Percentiles rank a stretch among this genome's conserved stretches.
phyloP scores from a whole-genome alignment of 2,113 vertebrate genomes.

The Channa argus region DNA sequence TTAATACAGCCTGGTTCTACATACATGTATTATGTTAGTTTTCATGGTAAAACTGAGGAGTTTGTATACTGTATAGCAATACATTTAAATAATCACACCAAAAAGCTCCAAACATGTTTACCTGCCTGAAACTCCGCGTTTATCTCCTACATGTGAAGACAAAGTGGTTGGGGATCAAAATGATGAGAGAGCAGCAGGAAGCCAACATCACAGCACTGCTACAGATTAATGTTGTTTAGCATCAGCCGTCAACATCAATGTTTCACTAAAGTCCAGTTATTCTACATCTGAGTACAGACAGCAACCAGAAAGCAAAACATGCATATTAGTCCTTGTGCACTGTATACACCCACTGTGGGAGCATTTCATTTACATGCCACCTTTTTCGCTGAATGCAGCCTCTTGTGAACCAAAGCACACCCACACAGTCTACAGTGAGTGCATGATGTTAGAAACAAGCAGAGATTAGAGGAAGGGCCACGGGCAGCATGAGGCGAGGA shows the following conservation, averaged over 20 bases:
- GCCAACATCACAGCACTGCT: constrained; percentile 34
- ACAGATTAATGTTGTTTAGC: neutral
- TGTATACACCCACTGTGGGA: constrained; percentile 17
- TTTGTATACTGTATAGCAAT: no score
- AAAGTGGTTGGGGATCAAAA: constrained; percentile 70
- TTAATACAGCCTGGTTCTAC: neutral
- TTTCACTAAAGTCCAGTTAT: constrained; percentile 1
- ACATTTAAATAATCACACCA: neutral
- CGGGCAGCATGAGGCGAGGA: constrained; percentile 4
- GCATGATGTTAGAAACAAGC: constrained; percentile 38
- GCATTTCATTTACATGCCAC: constrained; percentile 22
- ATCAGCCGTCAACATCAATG: neutral
- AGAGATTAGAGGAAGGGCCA: constrained; percentile 30
- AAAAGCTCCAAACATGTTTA: constrained; percentile 70
- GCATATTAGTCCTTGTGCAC: constrained; percentile 16
- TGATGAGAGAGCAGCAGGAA: constrained; percentile 32
- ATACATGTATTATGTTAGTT: neutral
- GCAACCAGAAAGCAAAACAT: constrained; percentile 23
- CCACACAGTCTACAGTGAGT: constrained; percentile 35
- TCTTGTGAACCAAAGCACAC: constrained; percentile 23
- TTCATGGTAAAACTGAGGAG: neutral
- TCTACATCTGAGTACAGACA: neutral
- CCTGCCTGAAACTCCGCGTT: constrained; percentile 86
- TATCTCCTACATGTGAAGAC: constrained; percentile 87
- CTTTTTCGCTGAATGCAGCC: constrained; percentile 22